Base-by-base conservation (phyloP, 2,888 invertebrate genomes). In the Polyploca ridens region DNA sequence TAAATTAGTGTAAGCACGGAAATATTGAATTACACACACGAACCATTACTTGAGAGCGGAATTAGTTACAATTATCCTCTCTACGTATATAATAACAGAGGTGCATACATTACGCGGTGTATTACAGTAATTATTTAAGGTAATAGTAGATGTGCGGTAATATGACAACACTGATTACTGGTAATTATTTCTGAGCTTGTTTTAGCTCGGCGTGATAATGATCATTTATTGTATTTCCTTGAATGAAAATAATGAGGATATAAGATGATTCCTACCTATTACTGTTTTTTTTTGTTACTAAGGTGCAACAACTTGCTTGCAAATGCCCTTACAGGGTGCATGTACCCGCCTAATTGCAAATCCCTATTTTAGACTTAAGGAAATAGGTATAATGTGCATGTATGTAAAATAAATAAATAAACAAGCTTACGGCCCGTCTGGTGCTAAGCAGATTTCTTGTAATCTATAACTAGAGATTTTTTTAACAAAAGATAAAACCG, bases 151-250 rank as follows among this genome's bases (percentile, higher is more conserved):
- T 54, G 10, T 10, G 8, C 16, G 54, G 16, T 54, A 54, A 54
- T 54, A 10, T 54, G 54, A 16, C 10, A 4, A 19, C 10, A 19
- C 6, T 54, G 19, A 54, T 54, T 54, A 44, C 14, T 49, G n/a
- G n/a, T 4, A 46, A 14, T 16, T 49, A 16, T 6, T 49, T 1
- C 3, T 19, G 16, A 19, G 14, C 14, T 16, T 7, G 54, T 54
- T 19, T 19, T 19, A 19, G 54, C 19, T 54, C 46, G 46, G n/a
- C n/a, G 46, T 10, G 11, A 14, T n/a, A 49, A 54, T 19, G 1
- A 54, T 10, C 19, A 54, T 54, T 54, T 10, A 54, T 54, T 54
- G 19, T 7, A 54, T 54, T 54, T 54, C 49, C 49, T 49, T 49
- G 49, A 49, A 49, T 14, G 6, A 54, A n/a, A 14, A 38, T 38